Percentiles rank a stretch among this genome's conserved stretches.
phyloP scores from a whole-genome alignment of 2,797 vertebrate genomes.

The Nyctalus aviator region DNA sequence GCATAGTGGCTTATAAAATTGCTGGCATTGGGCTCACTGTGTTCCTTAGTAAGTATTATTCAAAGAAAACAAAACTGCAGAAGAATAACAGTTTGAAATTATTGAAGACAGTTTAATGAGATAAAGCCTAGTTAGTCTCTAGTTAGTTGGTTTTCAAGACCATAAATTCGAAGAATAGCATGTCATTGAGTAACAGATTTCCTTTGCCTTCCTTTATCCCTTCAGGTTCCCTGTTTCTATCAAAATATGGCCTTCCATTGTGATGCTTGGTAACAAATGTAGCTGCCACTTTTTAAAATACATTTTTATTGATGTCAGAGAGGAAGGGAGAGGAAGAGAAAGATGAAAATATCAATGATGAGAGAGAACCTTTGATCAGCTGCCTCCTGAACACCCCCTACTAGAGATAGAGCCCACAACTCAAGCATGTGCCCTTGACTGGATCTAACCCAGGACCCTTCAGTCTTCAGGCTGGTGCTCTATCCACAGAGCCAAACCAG shows the following conservation, averaged over 20 bases:
- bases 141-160: not conserved
- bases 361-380: too few relatives aligned
- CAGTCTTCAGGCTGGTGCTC: too few relatives aligned
- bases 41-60: not conserved
- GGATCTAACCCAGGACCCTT: too few relatives aligned
- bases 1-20: not conserved
- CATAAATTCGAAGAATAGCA: not conserved
- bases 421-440: too few relatives aligned
- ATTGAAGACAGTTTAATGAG: not conserved
- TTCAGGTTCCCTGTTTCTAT: not conserved
- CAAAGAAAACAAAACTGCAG: not conserved
- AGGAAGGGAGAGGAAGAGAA: too few relatives aligned
- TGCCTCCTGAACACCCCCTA: too few relatives aligned
- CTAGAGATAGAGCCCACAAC: too few relatives aligned
- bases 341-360: too few relatives aligned
- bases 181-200: not conserved
- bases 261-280: not conserved
- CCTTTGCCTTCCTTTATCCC: not conserved
- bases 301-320: too few relatives aligned
- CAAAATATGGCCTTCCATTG: not conserved
- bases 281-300: not conserved
- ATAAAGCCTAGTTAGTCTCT: too few relatives aligned
- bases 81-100: constrained; percentile 4
- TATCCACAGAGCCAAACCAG: too few relatives aligned
- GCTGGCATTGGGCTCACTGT: not conserved